These are phyloP conservation scores for Manis pentadactyla DNA, from an alignment of 2,797 vertebrate genomes.

Conservation along the genomic window DNA sequence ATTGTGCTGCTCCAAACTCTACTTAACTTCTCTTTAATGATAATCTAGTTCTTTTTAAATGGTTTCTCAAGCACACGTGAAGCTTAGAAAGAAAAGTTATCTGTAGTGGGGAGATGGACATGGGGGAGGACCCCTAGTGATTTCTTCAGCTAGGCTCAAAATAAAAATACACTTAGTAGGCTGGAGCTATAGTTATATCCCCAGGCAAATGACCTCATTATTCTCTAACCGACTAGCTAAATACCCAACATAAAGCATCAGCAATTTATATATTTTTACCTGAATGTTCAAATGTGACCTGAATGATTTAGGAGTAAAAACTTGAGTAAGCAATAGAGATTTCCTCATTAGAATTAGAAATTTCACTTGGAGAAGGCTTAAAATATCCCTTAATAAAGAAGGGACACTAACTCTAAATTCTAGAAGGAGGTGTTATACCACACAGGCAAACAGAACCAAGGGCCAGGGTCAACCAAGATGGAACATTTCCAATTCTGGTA, in stretches of 20 bases:
- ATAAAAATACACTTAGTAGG: not conserved
- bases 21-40: not conserved
- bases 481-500: not conserved
- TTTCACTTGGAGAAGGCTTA: not conserved
- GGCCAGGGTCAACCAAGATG: not conserved
- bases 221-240: not conserved
- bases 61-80: not conserved
- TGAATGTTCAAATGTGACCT: not conserved
- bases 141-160: not conserved
- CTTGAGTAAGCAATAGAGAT: not conserved
- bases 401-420: not conserved
- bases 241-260: not conserved
- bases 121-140: not conserved
- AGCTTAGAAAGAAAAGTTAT: not conserved
- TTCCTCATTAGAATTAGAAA: slow-evolving; percentile 18
- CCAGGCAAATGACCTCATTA: not conserved
- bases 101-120: not conserved
- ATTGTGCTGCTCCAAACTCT: not conserved
- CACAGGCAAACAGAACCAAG: not conserved
- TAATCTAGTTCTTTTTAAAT: not conserved
- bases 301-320: slow-evolving; percentile 20
- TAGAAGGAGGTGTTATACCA: not conserved
- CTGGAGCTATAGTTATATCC: not conserved
- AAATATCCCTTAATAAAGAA: slow-evolving; percentile 16
- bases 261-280: not conserved